Evolutionary conservation across 2,888 invertebrate genomes (phyloP), one percentile per base, ranked within the genome.

Genomic region (Tetranychus piercei): DNA sequence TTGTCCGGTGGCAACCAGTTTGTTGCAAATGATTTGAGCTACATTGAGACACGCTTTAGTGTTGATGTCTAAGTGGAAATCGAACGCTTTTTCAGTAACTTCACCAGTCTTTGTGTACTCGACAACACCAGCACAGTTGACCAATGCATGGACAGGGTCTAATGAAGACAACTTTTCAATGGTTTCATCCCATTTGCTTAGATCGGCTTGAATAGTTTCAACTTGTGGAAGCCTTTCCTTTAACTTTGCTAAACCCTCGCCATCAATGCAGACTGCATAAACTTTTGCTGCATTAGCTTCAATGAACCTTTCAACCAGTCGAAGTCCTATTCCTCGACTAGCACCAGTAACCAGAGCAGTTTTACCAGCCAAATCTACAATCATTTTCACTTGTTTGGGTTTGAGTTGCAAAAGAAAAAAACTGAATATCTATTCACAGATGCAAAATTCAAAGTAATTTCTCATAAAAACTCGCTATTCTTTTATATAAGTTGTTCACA

Each of bases 301-400:
- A n/a, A 67, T n/a, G 6, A 67, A 67, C 20, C 20, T 22, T 22
- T 67, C 67, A 20, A 67, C 67, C 9, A 67, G 9, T 9, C 22
- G 22, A 11, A 20, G 67, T 8, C 67, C 67, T 18, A 67, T 85
- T 90, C 92, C 92, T 87, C 88, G 88, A 44, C 91, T 91, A 74
- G 91, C 92, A 75, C 93, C 94, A 76, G 94, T 93, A 3, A 94
- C 91, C 74, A 94, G 84, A 80, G 91, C 89, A 76, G 88, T 86
- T 84, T 91, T 92, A 76, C 88, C 88, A 79, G 86, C 85, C 82
- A 91, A 90, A 76, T 84, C 85, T 78, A 88, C 86, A 81, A 88
- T 87, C 89, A 89, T 89, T 65, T 34, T 34, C 34, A 34, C 34
- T 34, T 34, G 34, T 34, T 34, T 34, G 34, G 34, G 34, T 34